Evolutionary conservation across 1,140 invertebrate genomes (phyloP), one percentile per base, ranked within the genome.

Genomic region (Idris sp.): DNA sequence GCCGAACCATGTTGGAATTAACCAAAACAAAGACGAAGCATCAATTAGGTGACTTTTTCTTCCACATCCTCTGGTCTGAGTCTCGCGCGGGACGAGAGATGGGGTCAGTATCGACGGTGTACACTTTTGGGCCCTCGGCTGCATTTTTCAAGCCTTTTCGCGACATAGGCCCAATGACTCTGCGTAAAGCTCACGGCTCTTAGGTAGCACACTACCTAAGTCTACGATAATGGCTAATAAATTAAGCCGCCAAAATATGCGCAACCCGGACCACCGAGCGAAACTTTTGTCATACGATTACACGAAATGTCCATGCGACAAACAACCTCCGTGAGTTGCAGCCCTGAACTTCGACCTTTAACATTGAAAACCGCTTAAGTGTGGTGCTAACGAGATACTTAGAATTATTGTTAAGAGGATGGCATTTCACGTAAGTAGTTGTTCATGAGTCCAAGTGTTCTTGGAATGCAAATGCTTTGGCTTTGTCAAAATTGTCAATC

Each of bases 21-120:
- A 89, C 85, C 86, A 89, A 89, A 89, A 88, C 88, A 89, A 89
- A 89, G 88, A 88, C 86, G 87, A 89, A 89, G 88, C 89, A 89
- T 89, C 88, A 89, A 89, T 89, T 89, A 89, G 87, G 87, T 80
- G 83, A 85, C 82, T 86, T 86, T 87, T 87, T 86, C 84, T 85
- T 85, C 81, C 79, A 85, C 78, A 82, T 81, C 65, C 76, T 77
- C 59, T 31, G 74, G 48, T 58, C 59, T 35, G 49, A 61, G 54
- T 64, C 59, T 61, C 43, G 26, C 19, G 14, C 30, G 15, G 43
- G 22, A 28, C 69, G 13, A 44, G 54, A 43, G 49, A 44, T 38
- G 51, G 58, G 19, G 43, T 65, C 77, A 33, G 49, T 61, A 49
- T 69, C 73, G 76, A 68, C 61, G 64, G 65, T 73, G 61, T 76